phyloP scores from a whole-genome alignment of 2,888 invertebrate genomes.

The Branchinecta sandiegonensis region DNA sequence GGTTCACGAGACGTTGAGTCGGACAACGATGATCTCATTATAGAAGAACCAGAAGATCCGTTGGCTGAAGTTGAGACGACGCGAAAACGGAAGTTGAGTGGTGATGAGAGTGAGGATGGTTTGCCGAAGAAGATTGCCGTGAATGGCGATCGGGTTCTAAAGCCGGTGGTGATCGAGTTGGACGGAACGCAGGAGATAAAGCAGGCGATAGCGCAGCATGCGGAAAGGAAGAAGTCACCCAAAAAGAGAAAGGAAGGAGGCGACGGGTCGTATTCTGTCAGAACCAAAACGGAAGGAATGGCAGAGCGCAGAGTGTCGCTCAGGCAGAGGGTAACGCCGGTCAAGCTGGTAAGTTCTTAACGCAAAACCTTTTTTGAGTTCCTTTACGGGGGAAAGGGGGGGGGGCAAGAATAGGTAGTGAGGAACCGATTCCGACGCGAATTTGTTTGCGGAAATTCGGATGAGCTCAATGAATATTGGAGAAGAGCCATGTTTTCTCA shows the following conservation, averaged over 20 bases:
- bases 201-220: slow-evolving; percentile 9
- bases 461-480: too few relatives aligned
- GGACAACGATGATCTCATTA: slow-evolving; percentile 3
- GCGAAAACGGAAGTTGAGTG: slow-evolving; percentile 4
- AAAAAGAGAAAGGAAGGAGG: slow-evolving; percentile 2
- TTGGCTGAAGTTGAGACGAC: neutral
- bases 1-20: neutral
- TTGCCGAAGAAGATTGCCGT: neutral
- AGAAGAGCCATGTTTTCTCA: too few relatives aligned
- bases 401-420: too few relatives aligned
- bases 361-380: neutral
- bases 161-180: slow-evolving; percentile 10
- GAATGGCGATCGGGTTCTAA: neutral
- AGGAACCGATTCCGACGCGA: too few relatives aligned
- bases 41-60: slow-evolving; percentile 5
- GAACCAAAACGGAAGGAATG: neutral
- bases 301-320: neutral
- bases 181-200: slow-evolving; percentile 9
- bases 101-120: neutral
- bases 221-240: slow-evolving; percentile 3
- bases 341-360: neutral
- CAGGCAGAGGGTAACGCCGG: neutral
- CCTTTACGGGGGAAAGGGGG: too few relatives aligned
- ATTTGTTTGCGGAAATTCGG: too few relatives aligned
- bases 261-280: neutral